A percentile compares a stretch with the other conserved stretches of the same genome.
These are phyloP conservation scores for Struthidea cinerea DNA, from an alignment of 2,113 vertebrate species.

Conservation along the genomic window DNA sequence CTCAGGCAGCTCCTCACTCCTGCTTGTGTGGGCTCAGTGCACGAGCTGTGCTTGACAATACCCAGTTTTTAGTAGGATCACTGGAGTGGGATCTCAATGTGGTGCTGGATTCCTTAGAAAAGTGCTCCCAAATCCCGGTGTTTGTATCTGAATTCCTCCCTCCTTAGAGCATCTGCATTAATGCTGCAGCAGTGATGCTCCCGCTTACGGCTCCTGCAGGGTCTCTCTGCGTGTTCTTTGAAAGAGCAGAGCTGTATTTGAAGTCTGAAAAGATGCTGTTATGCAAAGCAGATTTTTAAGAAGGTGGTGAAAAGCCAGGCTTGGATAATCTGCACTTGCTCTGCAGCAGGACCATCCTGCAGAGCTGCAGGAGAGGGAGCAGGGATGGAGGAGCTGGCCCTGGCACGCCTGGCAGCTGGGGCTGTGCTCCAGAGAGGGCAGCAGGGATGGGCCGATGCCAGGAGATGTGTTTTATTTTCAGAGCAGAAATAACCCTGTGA, in stretches of 20 bases:
- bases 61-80: neutral
- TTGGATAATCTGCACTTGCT: neutral
- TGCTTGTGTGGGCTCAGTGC: neutral
- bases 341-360: neutral
- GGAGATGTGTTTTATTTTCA: neutral
- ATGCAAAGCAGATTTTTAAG: neutral
- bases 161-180: neutral
- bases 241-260: neutral
- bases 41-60: neutral
- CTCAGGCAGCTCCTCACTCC: neutral
- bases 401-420: neutral
- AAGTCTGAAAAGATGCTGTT: neutral
- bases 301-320: neutral
- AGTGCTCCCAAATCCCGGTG: neutral
- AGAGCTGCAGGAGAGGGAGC: neutral
- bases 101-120: neutral
- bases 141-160: neutral
- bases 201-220: neutral
- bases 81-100: neutral
- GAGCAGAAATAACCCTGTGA: neutral
- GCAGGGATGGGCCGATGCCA: neutral
- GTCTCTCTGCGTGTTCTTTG: neutral
- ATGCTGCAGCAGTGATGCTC: neutral
- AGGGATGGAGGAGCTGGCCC: neutral
- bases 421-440: neutral